Conservation (phyloP, 2,888 invertebrate genomes). For the Caenorhabditis sp. region DNA sequence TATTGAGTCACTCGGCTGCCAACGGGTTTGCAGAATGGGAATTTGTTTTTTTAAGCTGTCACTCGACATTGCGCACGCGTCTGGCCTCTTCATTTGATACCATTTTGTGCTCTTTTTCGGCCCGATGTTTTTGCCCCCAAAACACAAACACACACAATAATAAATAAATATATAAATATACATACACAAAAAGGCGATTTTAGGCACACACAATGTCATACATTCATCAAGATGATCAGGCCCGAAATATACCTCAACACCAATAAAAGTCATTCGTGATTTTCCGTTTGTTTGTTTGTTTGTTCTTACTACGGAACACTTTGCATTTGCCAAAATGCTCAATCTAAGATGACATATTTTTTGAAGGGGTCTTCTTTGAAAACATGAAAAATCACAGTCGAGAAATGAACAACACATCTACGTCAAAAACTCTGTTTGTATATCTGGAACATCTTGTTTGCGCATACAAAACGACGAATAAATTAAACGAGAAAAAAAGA, state of each 20-base stretch:
- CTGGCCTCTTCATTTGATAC: slow-evolving; percentile 27
- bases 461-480: too few species aligned
- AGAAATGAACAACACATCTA: background rate
- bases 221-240: background rate
- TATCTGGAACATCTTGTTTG: background rate
- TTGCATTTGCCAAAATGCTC: too few species aligned
- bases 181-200: background rate
- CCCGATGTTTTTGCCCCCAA: slow-evolving; percentile 16
- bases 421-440: background rate
- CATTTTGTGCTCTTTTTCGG: slow-evolving; percentile 3
- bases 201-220: too few species aligned
- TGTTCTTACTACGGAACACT: background rate
- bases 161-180: background rate
- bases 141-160: slow-evolving; percentile 27
- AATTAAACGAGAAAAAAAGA: too few species aligned
- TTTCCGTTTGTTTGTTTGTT: background rate
- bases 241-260: background rate
- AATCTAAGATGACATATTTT: too few species aligned
- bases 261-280: background rate
- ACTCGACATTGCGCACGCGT: background rate
- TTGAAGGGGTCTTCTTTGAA: too few species aligned
- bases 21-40: too few species aligned
- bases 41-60: background rate
- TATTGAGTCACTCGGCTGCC: too few species aligned
- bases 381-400: too few species aligned